Evolutionary conservation across 1,140 invertebrate genomes (phyloP), one percentile per base, ranked within the genome.

Genomic region (Papilio polyxenes): DNA sequence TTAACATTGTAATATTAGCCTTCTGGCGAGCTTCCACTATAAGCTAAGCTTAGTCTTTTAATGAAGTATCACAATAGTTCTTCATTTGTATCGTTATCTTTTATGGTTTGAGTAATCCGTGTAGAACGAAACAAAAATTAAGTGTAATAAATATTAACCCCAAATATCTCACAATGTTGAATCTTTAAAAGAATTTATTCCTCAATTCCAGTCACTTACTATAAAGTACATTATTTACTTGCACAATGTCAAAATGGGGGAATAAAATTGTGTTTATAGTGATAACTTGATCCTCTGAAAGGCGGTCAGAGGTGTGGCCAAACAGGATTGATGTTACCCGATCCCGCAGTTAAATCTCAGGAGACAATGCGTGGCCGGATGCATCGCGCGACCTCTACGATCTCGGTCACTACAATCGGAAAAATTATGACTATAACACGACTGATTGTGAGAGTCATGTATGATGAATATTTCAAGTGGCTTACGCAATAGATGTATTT

Each of bases 311-410:
- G 75, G 75, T 76, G 75, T 76, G 75, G 75, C 75, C 49, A 53
- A 53, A 76, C 75, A 53, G 75, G 75, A 76, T 76, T 49, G 44
- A 49, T 49, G 75, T 76, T 53, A 76, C 75, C 75, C 48, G 75
- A 76, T 31, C 20, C 75, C 48, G 20, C 49, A 51, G 75, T 76
- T 76, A 76, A 76, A 76, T 76, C 75, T 76, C 48, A 15, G 48
- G 75, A 76, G 75, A 76, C 75, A 53, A 76, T 76, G 75, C 44
- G 44, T 51, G 75, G 75, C 48, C 75, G 75, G 75, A 76, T 76
- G 75, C 48, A 20, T 53, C 75, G 49, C n/a, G 15, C 44, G 72
- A 48, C 72, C 72, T 53, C 75, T 76, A 23, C 48, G 20, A 53
- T 76, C 44, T 76, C 75, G 48, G 75, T 76, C 75, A 76, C 20